Base-by-base conservation (phyloP, 2,888 invertebrate genomes). In the Heliconius ismenius region DNA sequence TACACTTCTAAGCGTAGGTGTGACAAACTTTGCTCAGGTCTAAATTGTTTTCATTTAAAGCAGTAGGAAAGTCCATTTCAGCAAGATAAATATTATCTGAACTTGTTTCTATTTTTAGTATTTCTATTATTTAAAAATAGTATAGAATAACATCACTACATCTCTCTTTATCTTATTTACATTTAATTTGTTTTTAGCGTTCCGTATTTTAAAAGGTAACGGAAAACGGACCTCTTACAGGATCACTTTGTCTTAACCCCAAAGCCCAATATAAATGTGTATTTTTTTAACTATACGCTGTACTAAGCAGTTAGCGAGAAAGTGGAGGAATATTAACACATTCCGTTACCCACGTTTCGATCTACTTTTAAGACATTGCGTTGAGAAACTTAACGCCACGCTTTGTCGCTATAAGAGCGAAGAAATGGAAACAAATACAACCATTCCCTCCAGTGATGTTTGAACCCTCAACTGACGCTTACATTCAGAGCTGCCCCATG, bases 21-120 rank as follows among this genome's bases (percentile, higher is more conserved):
- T 32, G 36, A 70, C 58, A 70, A 32, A 70, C 58, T 58, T 70
- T 58, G 15, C n/a, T 58, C 32, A 32, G 54, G 9, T 24, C 36
- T 70, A 58, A 70, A 15, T 58, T 70, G 58, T 70, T 70, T 58
- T 70, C 70, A 28, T 32, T 70, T 32, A 36, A 70, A 70, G n/a
- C 58, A 70, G 54, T 18, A 54, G 54, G 36, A 58, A 43, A 58
- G 58, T 58, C n/a, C 11, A n/a, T 70, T 58, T 58, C 7, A 70
- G 36, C 24, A 70, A 54, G 24, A 58, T 36, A 36, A 58, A 70
- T 36, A 70, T 58, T 24, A 13, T 58, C 32, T 70, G 26, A 67
- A 24, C 67, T 24, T 62, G 24, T 39, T 4, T 39, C n/a, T n/a
- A 36, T n/a, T 39, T 43, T 43, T 67, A 43, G 24, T 24, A 9